phyloP scores from a whole-genome alignment of 2,797 vertebrate species.

The Picus viridis region DNA sequence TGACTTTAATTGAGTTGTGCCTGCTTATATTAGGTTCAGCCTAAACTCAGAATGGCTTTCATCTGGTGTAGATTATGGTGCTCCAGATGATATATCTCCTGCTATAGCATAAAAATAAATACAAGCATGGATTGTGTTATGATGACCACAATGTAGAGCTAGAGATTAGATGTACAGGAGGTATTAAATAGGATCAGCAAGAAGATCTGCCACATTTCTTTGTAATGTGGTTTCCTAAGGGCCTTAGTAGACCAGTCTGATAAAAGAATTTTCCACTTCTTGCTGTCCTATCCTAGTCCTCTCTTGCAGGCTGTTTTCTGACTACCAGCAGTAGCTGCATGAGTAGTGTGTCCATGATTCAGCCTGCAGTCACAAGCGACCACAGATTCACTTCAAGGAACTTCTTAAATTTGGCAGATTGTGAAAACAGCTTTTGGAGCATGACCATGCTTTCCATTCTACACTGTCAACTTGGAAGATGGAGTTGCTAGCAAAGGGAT shows the following conservation, averaged over 20 bases:
- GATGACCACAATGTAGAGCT: background rate
- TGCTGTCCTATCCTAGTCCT: background rate
- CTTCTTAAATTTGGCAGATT: background rate
- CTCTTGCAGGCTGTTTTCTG: background rate
- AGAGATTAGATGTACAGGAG: background rate
- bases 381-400: background rate
- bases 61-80: background rate
- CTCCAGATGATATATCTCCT: background rate
- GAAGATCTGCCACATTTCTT: background rate
- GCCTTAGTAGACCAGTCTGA: background rate
- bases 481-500: background rate
- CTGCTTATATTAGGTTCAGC: background rate
- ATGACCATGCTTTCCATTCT: background rate
- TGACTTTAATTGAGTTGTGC: background rate
- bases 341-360: background rate
- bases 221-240: background rate
- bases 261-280: background rate
- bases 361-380: background rate
- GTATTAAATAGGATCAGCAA: background rate
- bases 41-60: background rate
- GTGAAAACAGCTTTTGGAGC: background rate
- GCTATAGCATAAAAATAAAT: background rate
- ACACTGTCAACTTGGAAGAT: background rate
- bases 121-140: fast-evolving
- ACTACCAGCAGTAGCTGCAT: background rate